Conservation (phyloP, 2,797 vertebrate genomes). For the Aulostomus chinensis region DNA sequence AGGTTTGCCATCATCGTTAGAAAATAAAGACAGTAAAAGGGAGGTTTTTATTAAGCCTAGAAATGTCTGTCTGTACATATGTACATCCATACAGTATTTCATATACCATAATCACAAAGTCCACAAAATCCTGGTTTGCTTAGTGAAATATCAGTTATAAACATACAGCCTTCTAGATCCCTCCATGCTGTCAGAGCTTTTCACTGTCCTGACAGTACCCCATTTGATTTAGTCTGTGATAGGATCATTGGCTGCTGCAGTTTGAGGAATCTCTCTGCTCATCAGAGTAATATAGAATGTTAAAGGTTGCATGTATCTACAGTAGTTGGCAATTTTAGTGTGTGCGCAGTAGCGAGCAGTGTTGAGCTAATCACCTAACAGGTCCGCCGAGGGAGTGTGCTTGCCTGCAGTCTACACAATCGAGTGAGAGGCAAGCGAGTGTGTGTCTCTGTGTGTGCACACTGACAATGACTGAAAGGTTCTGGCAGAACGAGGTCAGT, state of each 20-base stretch:
- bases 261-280: slow-evolving; percentile 34
- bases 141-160: slow-evolving; percentile 17
- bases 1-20: too few relatives aligned
- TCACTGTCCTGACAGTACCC: slow-evolving; percentile 14
- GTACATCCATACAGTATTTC: slow-evolving; percentile 5
- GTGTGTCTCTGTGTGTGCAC: not conserved
- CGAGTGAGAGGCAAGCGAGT: slow-evolving; percentile 15
- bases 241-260: slow-evolving; percentile 28
- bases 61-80: too few relatives aligned
- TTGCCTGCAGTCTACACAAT: slow-evolving; percentile 26
- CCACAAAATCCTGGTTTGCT: not conserved
- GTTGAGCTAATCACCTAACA: slow-evolving; percentile 72
- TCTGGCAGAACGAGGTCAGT: slow-evolving; percentile 80
- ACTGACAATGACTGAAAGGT: slow-evolving; percentile 71
- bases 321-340: slow-evolving; percentile 8
- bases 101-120: too few relatives aligned
- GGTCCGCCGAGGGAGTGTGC: slow-evolving; percentile 57
- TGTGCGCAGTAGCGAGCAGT: slow-evolving; percentile 45
- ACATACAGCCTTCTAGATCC: slow-evolving; percentile 13
- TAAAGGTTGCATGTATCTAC: slow-evolving; percentile 41
- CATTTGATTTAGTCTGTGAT: slow-evolving; percentile 23
- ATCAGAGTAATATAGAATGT: slow-evolving; percentile 16
- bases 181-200: slow-evolving; percentile 18
- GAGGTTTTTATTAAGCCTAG: too few relatives aligned
- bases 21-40: too few relatives aligned